These are phyloP conservation scores for Hesperophylax magnus DNA, from an alignment of 1,140 invertebrate genomes.

Conservation along the genomic window DNA sequence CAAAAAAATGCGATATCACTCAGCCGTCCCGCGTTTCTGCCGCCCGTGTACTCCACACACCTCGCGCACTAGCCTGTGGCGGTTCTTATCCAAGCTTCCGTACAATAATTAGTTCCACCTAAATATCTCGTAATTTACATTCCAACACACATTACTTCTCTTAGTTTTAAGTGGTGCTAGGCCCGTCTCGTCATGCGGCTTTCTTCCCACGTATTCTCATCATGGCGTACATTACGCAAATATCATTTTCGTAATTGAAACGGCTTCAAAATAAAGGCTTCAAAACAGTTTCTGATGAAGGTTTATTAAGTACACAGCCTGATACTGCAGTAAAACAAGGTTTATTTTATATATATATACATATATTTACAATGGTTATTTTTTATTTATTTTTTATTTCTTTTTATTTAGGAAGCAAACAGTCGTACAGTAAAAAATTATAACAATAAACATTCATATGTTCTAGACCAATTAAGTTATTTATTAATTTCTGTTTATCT, in stretches of 20 bases:
- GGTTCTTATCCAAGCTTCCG: not conserved
- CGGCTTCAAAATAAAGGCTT: not conserved
- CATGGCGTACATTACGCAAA: not conserved
- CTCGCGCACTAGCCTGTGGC: not conserved
- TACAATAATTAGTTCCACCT: constrained; percentile 19
- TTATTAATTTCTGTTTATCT: too few species aligned
- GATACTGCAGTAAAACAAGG: not conserved
- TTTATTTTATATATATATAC: not conserved
- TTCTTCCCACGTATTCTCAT: not conserved
- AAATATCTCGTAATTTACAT: constrained; percentile 25
- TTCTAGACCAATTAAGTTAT: too few species aligned
- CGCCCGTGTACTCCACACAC: too few species aligned
- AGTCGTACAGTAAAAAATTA: too few species aligned
- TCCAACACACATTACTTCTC: not conserved
- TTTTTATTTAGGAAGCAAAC: too few species aligned
- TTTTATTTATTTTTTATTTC: not conserved
- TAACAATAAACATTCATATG: too few species aligned
- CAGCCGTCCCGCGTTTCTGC: too few species aligned
- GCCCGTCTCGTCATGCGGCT: too few species aligned
- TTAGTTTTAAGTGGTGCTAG: not conserved
- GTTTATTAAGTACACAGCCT: not conserved
- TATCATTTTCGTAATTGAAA: not conserved
- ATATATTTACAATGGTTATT: not conserved
- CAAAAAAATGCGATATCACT: too few species aligned
- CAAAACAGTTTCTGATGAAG: not conserved